Base-by-base conservation (phyloP, 2,888 invertebrate genomes). In the Fragum sueziense region DNA sequence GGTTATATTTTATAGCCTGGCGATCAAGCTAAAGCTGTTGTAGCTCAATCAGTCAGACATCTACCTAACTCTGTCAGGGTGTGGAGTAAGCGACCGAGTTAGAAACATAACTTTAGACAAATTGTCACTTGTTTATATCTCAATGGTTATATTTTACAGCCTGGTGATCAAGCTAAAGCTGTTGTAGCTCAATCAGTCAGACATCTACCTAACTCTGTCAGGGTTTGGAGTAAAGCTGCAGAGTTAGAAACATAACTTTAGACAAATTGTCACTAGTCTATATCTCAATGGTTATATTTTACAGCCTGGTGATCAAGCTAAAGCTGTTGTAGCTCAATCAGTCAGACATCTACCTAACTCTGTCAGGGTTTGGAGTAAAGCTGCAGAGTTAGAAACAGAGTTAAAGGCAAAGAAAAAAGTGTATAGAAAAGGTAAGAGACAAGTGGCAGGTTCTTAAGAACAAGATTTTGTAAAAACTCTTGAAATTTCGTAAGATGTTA, bases 171-270 rank as follows among this genome's bases (percentile, higher is more conserved):
- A 0, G 98, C 98, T 0, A 97, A 97, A 86, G 97, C 97, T 0
- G 98, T 99, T 0, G 98, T 99, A 70, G 98, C 99, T 0, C 98
- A 98, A 93, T 99, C 99, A 0, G 98, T 99, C 0, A 94, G 98
- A 17, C 97, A 98, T 89, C 96, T 99, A 83, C 98, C 99, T 0
- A 97, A 97, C 11, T 98, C 98, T 4, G 99, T 99, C 0, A 94
- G 98, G 76, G 96, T 99, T 87, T 99, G 99, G 99, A 98, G 98
- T 76, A 98, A 98, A 93, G 99, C 99, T 0, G 98, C 99, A 0
- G 98, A 99, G 87, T 93, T 99, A 65, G 99, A 99, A 93, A 95
- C 95, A 0, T 99, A 99, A 93, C 94, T 95, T 0, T 99, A 99
- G 95, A 97, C 97, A 0, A 99, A 99, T 94, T 98, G 76, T 96